These are phyloP conservation scores for Acrocephalus scirpaceus DNA, from an alignment of 2,797 vertebrate species.

Conservation along the genomic window DNA sequence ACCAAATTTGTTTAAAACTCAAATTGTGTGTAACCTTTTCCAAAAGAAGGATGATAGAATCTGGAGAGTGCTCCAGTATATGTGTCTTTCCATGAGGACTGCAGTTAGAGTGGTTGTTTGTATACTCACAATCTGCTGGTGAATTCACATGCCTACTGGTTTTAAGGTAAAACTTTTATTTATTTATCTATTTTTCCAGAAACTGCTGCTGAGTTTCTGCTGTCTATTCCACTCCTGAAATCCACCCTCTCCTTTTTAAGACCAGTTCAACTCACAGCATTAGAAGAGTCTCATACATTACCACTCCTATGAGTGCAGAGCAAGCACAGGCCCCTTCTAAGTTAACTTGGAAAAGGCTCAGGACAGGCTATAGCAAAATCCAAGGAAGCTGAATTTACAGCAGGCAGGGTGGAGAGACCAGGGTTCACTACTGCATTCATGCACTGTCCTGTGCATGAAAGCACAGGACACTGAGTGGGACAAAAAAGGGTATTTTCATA, in stretches of 20 bases:
- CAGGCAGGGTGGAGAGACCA: background rate
- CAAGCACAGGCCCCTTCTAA: background rate
- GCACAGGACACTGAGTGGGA: background rate
- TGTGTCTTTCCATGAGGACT: background rate
- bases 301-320: background rate
- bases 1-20: slow-evolving; percentile 5
- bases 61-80: background rate
- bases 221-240: background rate
- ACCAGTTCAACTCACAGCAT: background rate
- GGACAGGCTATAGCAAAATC: background rate
- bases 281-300: background rate
- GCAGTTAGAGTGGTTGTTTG: background rate
- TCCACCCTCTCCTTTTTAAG: background rate
- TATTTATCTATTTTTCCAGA: background rate
- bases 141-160: background rate
- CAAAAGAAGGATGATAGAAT: background rate
- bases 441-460: no score
- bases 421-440: background rate
- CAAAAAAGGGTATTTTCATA: background rate
- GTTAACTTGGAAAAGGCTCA: background rate
- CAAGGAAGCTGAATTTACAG: background rate
- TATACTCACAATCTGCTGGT: background rate
- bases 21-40: background rate
- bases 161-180: background rate
- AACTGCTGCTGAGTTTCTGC: background rate